Base-by-base conservation (phyloP, 2,113 vertebrate genomes). In the Crotalus helleri region DNA sequence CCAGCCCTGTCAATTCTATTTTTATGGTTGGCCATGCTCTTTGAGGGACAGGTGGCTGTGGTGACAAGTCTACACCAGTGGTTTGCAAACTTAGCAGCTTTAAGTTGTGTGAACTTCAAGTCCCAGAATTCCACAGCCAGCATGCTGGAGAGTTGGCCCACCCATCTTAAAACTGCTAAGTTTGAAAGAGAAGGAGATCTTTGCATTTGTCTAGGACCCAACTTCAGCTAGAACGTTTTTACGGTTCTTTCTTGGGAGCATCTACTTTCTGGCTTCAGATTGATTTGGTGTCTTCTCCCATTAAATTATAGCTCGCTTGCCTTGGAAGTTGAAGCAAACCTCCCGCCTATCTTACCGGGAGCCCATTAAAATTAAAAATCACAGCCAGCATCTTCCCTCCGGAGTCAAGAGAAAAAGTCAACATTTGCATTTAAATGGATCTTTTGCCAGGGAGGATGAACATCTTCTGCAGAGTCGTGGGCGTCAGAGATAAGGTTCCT, bases 341-440 rank as follows among this genome's bases (percentile, higher is more conserved):
- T 9, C n/a, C 13, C 7, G 26, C 6, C 46, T 23, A 64, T 29
- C 15, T 74, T 51, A 2, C 59, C 55, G 11, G 23, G 39, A 46
- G 53, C 46, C 64, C 53, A 89, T 89, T 85, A 86, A 44, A 55
- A 91, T 58, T 57, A 54, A 85, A 81, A 93, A 96, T 95, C 86
- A 92, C 91, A 95, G 92, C 93, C 93, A 96, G 74, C 4, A 85
- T 94, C 95, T 87, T 93, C 91, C 58, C 93, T 94, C 11, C 91
- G 89, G 91, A 87, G 92, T 46, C 94, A 1, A 96, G 94, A 85
- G 90, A 0, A 95, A 95, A 96, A 96, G 92, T 95, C 96, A 95
- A 93, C 95, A 97, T 97, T 97, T 96, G 95, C 95, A 96, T 96
- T 96, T 97, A 97, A 97, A 97, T 97, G 93, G 94, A 93, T 61